Base-by-base conservation (phyloP, 2,888 invertebrate genomes). In the Plebejus argus region DNA sequence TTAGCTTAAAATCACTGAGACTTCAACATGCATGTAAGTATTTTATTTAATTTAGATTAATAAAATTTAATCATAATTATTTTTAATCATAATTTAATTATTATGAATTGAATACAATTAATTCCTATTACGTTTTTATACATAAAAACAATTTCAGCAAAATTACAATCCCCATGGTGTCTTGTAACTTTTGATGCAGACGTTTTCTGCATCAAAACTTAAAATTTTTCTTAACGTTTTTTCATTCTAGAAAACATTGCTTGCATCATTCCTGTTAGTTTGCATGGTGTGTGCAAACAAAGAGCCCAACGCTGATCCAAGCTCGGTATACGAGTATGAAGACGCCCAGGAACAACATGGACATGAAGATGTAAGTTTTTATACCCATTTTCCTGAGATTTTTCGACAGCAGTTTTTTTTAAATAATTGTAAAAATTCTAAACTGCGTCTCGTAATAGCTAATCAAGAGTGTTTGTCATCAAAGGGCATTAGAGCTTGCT, bases 11-110 rank as follows among this genome's bases (percentile, higher is more conserved):
- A 28, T 49, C 74, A 74, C 15, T 53, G 53, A 49, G 53, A 74
- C 7, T 74, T 28, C 28, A 74, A 74, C 74, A 74, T 74, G 74
- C 74, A 74, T 28, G 74, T 74, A 18, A 74, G 74, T 74, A n/a
- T 45, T 72, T 20, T 35, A 12, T 72, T 8, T 45, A 23, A 23
- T 49, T 39, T 20, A 39, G 18, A 71, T 20, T 12, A 39, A n/a
- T 71, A 35, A 35, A 39, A 20, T n/a, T 8, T 71, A 71, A n/a
- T 39, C 1, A 35, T 20, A 5, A 18, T 35, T 35, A n/a, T n/a
- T n/a, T n/a, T 8, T 71, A 71, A n/a, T 39, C 1, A 35, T 20
- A 5, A 18, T 35, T 35, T 33, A 71, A 39, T 71, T 1, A 53
- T 53, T 53, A 18, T 53, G 2, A 18, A 53, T 18, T 53, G 18